These are phyloP conservation scores for Hylyphantes graminicola DNA, from an alignment of 1,140 invertebrate genomes.

Conservation along the genomic window DNA sequence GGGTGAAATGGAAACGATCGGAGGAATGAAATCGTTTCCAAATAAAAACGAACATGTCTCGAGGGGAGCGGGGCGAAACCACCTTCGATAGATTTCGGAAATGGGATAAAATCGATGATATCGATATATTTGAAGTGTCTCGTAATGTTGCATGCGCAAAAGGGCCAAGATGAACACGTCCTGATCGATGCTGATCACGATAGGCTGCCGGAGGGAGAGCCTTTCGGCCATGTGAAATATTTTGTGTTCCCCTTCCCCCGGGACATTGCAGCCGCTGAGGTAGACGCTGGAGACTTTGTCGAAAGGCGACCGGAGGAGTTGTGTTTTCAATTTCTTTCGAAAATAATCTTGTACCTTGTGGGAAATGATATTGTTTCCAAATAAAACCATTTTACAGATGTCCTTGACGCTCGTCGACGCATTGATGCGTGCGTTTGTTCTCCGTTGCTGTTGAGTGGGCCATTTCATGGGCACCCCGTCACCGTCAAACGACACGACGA, in stretches of 20 bases:
- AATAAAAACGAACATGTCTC: background rate
- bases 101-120: background rate
- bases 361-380: conserved; percentile 10
- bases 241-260: conserved; percentile 31
- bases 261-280: background rate
- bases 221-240: background rate
- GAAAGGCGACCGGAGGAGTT: too few species aligned
- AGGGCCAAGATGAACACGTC: conserved; percentile 22
- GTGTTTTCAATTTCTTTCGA: background rate
- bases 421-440: background rate
- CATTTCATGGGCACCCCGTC: conserved; percentile 5
- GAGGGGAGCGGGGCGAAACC: too few species aligned
- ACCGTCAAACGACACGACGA: conserved; percentile 13
- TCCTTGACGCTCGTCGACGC: too few species aligned
- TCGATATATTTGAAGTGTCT: conserved; percentile 1
- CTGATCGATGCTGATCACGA: background rate
- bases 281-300: too few species aligned
- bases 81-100: too few species aligned
- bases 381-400: background rate
- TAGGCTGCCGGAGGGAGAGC: background rate
- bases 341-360: background rate
- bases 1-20: background rate
- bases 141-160: background rate
- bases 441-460: conserved; percentile 15
- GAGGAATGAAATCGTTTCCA: conserved; percentile 13